Evolutionary conservation across 2,888 invertebrate species (phyloP).

Genomic region (Autographa pulchrina): DNA sequence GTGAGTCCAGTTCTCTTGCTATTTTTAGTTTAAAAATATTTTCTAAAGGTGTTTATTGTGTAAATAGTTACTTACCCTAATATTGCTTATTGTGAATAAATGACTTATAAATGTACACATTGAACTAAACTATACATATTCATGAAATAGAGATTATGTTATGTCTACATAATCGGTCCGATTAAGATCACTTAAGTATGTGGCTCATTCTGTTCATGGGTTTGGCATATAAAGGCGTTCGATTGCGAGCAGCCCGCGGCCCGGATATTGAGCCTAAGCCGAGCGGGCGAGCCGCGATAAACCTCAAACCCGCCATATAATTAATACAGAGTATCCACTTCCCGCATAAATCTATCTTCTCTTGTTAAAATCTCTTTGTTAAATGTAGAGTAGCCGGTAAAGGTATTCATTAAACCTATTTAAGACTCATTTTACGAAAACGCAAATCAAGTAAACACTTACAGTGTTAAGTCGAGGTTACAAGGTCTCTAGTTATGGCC

Average conservation of each 20-base stretch:
- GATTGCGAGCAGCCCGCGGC: slow-evolving; percentile 67
- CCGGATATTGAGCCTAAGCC: slow-evolving; percentile 68
- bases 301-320: slow-evolving; percentile 62
- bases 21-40: no score
- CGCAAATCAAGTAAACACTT: slow-evolving; percentile 34
- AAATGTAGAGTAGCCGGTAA: slow-evolving; percentile 18
- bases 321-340: slow-evolving; percentile 62
- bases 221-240: slow-evolving; percentile 68
- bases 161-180: background rate
- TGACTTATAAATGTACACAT: background rate
- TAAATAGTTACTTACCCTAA: no score
- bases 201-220: slow-evolving; percentile 23
- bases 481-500: slow-evolving; percentile 40
- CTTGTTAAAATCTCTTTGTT: slow-evolving; percentile 57
- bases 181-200: slow-evolving; percentile 2
- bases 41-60: no score
- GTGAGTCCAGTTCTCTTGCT: no score
- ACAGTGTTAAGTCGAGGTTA: slow-evolving; percentile 35
- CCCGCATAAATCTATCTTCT: slow-evolving; percentile 63
- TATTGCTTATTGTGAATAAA: background rate
- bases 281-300: slow-evolving; percentile 52
- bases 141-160: background rate
- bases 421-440: slow-evolving; percentile 18
- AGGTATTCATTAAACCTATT: slow-evolving; percentile 18
- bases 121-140: background rate